A percentile compares a stretch with the other conserved stretches of the same genome.
Evolutionary conservation across 2,888 invertebrate genomes (phyloP).

Genomic region (Chloroclysta siterata): DNA sequence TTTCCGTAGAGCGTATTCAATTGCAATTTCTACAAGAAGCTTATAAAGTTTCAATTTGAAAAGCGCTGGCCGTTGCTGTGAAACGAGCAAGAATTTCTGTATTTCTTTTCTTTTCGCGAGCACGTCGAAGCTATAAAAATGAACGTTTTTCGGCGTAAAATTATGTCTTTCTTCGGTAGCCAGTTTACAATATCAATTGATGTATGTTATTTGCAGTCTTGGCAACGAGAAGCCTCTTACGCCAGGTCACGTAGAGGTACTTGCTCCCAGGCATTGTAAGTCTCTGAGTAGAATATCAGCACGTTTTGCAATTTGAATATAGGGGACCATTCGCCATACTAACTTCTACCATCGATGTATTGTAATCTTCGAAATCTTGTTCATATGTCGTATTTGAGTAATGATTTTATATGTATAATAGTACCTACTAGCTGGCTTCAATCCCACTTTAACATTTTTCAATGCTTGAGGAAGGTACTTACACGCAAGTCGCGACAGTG

Average conservation of each 20-base stretch:
- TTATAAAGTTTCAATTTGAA: constrained; percentile 18
- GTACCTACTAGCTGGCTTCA: too few species aligned
- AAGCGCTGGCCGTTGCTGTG: not conserved
- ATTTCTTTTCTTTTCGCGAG: constrained; percentile 16
- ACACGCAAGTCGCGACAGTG: too few species aligned
- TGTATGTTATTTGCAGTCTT: constrained; percentile 15
- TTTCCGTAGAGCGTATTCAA: not conserved
- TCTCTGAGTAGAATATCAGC: constrained; percentile 21
- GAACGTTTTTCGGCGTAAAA: constrained; percentile 27
- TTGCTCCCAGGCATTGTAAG: constrained; percentile 39
- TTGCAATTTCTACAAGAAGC: constrained; percentile 11
- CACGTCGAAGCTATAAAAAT: constrained; percentile 28
- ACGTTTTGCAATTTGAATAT: constrained; percentile 30
- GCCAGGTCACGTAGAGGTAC: constrained; percentile 46
- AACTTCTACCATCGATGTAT: not conserved
- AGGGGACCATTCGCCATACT: not conserved
- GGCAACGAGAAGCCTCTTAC: constrained; percentile 26
- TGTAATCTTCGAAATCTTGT: not conserved
- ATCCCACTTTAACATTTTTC: too few species aligned
- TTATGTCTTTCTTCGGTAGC: constrained; percentile 27
- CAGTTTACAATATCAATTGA: constrained; percentile 27
- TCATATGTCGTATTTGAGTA: not conserved
- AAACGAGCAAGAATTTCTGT: constrained; percentile 5
- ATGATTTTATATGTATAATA: too few species aligned
- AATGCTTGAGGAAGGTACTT: too few species aligned